Percentiles rank a stretch among this genome's conserved stretches.
These are phyloP conservation scores for Orthonevra nobilis DNA, from an alignment of 2,888 invertebrate species.

Conservation along the genomic window DNA sequence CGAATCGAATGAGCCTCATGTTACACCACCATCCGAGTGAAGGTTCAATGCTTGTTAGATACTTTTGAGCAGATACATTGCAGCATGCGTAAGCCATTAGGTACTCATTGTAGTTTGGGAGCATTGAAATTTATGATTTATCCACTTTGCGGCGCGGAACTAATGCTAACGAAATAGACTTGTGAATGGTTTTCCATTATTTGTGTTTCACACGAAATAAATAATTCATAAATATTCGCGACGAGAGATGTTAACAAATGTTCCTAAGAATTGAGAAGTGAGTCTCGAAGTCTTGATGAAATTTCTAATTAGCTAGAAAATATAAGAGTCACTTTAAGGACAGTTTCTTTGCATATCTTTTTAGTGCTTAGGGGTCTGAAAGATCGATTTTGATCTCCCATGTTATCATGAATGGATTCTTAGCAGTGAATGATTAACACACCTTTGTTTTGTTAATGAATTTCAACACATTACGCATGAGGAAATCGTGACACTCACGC, in stretches of 20 bases:
- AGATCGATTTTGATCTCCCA: too few relatives aligned
- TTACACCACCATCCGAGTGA: slow-evolving; percentile 14
- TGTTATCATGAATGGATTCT: too few relatives aligned
- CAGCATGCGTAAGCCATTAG: slow-evolving; percentile 1
- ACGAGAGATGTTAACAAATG: too few relatives aligned
- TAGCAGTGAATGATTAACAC: too few relatives aligned
- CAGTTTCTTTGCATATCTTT: too few relatives aligned
- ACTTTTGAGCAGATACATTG: neutral
- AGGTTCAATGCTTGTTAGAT: slow-evolving; percentile 8
- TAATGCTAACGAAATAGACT: slow-evolving; percentile 18
- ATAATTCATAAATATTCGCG: neutral
- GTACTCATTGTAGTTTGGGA: neutral
- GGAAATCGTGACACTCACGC: too few relatives aligned
- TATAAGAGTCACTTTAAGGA: too few relatives aligned
- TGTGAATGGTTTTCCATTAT: slow-evolving; percentile 10
- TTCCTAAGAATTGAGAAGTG: neutral
- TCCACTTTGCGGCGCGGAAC: neutral
- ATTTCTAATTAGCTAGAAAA: too few relatives aligned
- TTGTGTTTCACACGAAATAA: slow-evolving; percentile 32
- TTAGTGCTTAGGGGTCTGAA: too few relatives aligned
- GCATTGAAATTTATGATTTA: slow-evolving; percentile 4
- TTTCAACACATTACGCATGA: too few relatives aligned
- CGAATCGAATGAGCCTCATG: slow-evolving; percentile 13
- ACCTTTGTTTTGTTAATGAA: too few relatives aligned
- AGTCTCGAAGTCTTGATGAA: too few relatives aligned